Conservation (phyloP, 2,797 vertebrate species). For the Eupleurogrammus muticus region DNA sequence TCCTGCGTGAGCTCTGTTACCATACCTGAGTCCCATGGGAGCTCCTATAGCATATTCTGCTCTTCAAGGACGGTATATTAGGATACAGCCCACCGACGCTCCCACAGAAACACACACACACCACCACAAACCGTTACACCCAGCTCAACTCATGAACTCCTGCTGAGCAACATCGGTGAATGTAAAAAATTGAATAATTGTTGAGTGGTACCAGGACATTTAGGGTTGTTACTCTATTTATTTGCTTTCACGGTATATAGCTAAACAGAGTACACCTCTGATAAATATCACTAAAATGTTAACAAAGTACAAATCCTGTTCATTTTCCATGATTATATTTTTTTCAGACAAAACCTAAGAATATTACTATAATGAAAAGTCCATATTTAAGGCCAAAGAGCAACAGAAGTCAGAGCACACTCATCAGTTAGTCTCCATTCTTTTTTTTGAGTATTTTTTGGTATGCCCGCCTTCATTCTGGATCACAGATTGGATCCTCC, state of each 20-base stretch:
- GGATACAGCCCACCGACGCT: not conserved
- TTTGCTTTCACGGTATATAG: not conserved
- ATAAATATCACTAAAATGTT: not conserved
- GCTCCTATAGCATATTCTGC: slow-evolving; percentile 45
- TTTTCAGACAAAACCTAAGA: too few relatives aligned
- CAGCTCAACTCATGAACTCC: slow-evolving; percentile 5
- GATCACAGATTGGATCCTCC: too few relatives aligned
- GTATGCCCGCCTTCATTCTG: too few relatives aligned
- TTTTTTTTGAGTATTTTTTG: too few relatives aligned
- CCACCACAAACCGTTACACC: slow-evolving; percentile 19
- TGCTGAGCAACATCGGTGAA: slow-evolving; percentile 4
- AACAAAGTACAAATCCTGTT: too few relatives aligned
- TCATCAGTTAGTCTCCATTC: too few relatives aligned
- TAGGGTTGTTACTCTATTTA: not conserved
- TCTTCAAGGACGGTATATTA: slow-evolving; percentile 46
- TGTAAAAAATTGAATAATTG: not conserved
- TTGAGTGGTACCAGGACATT: not conserved
- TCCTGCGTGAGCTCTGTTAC: slow-evolving; percentile 45
- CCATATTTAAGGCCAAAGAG: too few relatives aligned
- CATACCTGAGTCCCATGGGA: slow-evolving; percentile 54
- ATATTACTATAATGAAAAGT: not conserved
- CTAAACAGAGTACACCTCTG: too few relatives aligned
- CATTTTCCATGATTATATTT: too few relatives aligned
- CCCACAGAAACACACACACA: slow-evolving; percentile 26
- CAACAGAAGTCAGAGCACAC: too few relatives aligned